A percentile compares a stretch with the other conserved stretches of the same genome.
These are phyloP conservation scores for Lycocerus yunnanus DNA, from an alignment of 2,888 invertebrate genomes.

Conservation along the genomic window DNA sequence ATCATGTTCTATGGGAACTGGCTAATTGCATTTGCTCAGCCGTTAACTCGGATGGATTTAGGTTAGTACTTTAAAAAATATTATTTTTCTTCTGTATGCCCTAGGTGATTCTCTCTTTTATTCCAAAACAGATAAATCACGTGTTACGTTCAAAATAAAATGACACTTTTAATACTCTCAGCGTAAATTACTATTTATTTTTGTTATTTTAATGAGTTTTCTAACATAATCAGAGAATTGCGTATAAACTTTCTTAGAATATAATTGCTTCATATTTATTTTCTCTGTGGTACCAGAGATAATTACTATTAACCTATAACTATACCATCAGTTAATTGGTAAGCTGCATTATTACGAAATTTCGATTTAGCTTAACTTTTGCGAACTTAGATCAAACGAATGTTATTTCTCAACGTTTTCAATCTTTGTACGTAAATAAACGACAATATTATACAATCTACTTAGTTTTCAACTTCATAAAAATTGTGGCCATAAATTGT, in stretches of 20 bases:
- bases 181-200: neutral
- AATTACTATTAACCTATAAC: neutral
- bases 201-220: neutral
- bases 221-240: neutral
- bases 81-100: too few relatives aligned
- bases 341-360: neutral
- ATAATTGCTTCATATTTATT: neutral
- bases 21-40: conserved; percentile 68
- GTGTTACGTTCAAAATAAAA: too few relatives aligned
- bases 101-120: too few relatives aligned
- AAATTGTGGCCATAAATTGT: neutral
- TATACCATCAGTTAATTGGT: neutral
- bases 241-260: neutral
- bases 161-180: too few relatives aligned
- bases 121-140: too few relatives aligned
- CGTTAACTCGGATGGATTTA: conserved; percentile 68
- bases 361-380: neutral
- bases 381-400: neutral
- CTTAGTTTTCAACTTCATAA: neutral
- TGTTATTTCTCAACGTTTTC: neutral
- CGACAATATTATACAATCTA: neutral
- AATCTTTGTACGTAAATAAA: neutral
- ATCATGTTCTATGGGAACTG: conserved; percentile 69
- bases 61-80: too few relatives aligned
- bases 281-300: neutral